Conservation (phyloP, 2,888 invertebrate species). For the Pelosia muscerda region DNA sequence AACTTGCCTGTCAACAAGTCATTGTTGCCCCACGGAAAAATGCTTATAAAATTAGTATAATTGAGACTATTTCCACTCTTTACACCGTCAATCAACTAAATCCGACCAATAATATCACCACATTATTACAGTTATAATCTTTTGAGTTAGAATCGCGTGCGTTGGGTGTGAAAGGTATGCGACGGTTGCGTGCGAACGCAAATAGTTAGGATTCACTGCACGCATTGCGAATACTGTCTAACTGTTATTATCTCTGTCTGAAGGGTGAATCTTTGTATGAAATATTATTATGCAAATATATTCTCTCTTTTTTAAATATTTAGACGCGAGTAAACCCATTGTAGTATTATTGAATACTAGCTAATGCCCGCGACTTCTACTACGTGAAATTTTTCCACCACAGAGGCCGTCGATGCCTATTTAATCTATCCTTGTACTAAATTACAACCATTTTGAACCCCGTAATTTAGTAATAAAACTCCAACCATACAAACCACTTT, state of each 20-base stretch:
- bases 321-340: neutral
- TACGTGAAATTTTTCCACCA: too few relatives aligned
- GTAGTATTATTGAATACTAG: conserved; percentile 1
- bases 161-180: conserved; percentile 38
- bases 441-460: too few relatives aligned
- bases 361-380: too few relatives aligned
- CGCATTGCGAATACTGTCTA: conserved; percentile 48
- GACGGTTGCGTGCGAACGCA: conserved; percentile 47
- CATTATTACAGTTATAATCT: conserved; percentile 15
- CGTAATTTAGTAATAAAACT: too few relatives aligned
- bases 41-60: conserved; percentile 23
- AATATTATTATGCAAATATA: neutral
- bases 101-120: conserved; percentile 13
- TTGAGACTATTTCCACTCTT: conserved; percentile 10
- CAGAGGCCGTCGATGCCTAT: too few relatives aligned
- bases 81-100: conserved; percentile 21
- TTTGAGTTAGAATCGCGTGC: conserved; percentile 33
- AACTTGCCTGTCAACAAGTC: conserved; percentile 4
- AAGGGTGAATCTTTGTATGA: neutral
- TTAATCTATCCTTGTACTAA: too few relatives aligned
- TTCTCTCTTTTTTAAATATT: neutral
- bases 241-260: conserved; percentile 47
- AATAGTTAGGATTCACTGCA: conserved; percentile 57
- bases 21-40: neutral
- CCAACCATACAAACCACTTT: too few relatives aligned